phyloP scores from a whole-genome alignment of 2,888 invertebrate genomes.

The Chloroclysta siterata region DNA sequence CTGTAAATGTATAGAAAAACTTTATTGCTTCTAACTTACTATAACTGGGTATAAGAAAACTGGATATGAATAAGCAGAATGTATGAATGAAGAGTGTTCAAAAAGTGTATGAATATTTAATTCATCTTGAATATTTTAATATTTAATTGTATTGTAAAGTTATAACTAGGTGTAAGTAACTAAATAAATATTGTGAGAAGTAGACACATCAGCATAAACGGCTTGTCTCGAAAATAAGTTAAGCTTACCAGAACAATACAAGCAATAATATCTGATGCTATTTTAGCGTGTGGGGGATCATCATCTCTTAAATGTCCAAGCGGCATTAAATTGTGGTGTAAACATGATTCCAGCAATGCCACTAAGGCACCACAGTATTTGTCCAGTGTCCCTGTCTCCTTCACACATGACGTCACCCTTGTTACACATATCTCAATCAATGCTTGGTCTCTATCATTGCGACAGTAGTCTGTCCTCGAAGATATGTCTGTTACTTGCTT shows the following conservation, averaged over 20 bases:
- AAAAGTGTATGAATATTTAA: too few species aligned
- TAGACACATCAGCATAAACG: too few species aligned
- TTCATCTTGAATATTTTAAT: too few species aligned
- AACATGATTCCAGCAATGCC: slow-evolving; percentile 92
- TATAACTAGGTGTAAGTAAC: too few species aligned
- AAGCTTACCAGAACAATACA: slow-evolving; percentile 95
- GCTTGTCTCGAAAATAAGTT: not conserved
- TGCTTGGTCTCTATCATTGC: slow-evolving; percentile 96
- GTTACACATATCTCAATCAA: slow-evolving; percentile 98
- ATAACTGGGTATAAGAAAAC: too few species aligned
- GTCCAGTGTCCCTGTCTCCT: slow-evolving; percentile 94
- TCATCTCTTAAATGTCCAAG: slow-evolving; percentile 88
- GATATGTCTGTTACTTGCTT: slow-evolving; percentile 92
- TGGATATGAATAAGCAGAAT: not conserved
- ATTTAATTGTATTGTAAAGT: too few species aligned
- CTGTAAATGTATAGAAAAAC: too few species aligned
- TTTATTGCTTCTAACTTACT: too few species aligned
- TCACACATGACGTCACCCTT: slow-evolving; percentile 94
- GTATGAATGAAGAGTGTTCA: not conserved
- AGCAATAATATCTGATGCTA: slow-evolving; percentile 97
- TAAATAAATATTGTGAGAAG: too few species aligned
- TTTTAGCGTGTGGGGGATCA: slow-evolving; percentile 98
- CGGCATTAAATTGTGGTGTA: slow-evolving; percentile 95
- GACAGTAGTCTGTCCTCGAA: slow-evolving; percentile 91
- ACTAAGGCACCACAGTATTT: slow-evolving; percentile 94